Conservation (phyloP, 2,888 invertebrate genomes). For the Apamea epomidion region DNA sequence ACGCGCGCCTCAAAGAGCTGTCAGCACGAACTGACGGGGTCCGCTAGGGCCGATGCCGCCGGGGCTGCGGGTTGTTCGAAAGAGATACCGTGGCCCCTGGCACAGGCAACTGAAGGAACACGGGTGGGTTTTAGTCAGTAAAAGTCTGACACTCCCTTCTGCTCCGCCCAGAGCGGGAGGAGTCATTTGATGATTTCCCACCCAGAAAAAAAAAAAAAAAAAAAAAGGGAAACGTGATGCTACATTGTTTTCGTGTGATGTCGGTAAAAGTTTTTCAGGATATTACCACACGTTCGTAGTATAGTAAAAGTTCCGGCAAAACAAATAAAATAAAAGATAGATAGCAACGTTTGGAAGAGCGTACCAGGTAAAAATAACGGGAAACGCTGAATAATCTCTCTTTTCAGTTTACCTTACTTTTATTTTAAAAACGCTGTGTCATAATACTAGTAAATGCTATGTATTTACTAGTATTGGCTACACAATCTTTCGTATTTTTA, state of each 20-base stretch:
- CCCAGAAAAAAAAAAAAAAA: too few relatives aligned
- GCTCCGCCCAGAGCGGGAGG: too few relatives aligned
- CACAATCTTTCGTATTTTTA: background rate
- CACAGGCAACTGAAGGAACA: too few relatives aligned
- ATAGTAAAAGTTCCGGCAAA: constrained; percentile 38
- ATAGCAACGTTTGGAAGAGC: background rate
- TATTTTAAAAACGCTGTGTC: background rate
- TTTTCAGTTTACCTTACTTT: constrained; percentile 16
- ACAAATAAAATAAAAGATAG: constrained; percentile 38
- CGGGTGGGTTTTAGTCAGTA: too few relatives aligned
- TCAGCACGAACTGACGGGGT: too few relatives aligned
- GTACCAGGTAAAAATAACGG: constrained; percentile 40
- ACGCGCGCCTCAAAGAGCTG: too few relatives aligned
- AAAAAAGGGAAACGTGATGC: constrained; percentile 35
- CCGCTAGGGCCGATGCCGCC: too few relatives aligned
- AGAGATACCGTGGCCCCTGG: too few relatives aligned
- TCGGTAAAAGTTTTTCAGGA: constrained; percentile 48
- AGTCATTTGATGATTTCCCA: too few relatives aligned
- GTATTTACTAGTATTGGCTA: too few relatives aligned
- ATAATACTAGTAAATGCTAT: background rate
- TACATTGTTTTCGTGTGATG: constrained; percentile 47
- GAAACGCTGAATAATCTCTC: constrained; percentile 28
- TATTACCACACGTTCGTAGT: constrained; percentile 42
- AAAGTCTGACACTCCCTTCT: too few relatives aligned
- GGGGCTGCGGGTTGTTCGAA: too few relatives aligned